Base-by-base conservation (phyloP, 2,797 vertebrate genomes). In the Falco columbarius region DNA sequence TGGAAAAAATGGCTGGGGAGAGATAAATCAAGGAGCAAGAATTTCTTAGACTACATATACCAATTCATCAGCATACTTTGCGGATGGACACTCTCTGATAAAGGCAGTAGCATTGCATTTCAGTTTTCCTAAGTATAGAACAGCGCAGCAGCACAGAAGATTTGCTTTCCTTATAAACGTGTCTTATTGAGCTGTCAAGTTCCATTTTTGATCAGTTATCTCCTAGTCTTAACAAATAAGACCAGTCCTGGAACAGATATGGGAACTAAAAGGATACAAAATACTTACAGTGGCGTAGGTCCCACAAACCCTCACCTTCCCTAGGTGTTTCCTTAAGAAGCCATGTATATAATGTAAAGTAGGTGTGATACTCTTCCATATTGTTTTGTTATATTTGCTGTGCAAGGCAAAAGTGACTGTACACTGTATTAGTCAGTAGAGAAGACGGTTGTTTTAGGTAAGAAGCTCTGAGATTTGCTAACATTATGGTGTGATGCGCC, bases 281-380 rank as follows among this genome's bases (percentile, higher is more conserved):
- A 9, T 61, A 10, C 14, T 65, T 17, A 56, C 1, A 14, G 10
- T 59, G 79, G 4, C 24, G 29, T 44, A 54, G 29, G 22, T 81
- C n/a, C 73, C 29, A 32, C 38, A 71, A 54, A 20, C 32, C 15
- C 42, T 3, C 2, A 0, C 21, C 38, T 71, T 68, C 49, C 24
- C 27, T 14, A 27, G 40, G 8, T 36, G 17, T 58, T 80, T 80
- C 51, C n/a, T 44, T 49, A 15, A 49, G 21, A 21, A 88, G 17
- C 3, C 4, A 2, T 2, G 2, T 30, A 16, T 30, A 4, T 3
- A 9, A 55, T 42, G 32, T 44, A 32, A 27, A 3, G 15, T 5
- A 36, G 12, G 36, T 11, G 9, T 42, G 67, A 82, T 34, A 4
- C 5, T 38, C 51, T 56, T 36, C 29, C 30, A 3, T 38, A 38